phyloP scores from a whole-genome alignment of 2,888 invertebrate genomes.

The Diarsia rubi region DNA sequence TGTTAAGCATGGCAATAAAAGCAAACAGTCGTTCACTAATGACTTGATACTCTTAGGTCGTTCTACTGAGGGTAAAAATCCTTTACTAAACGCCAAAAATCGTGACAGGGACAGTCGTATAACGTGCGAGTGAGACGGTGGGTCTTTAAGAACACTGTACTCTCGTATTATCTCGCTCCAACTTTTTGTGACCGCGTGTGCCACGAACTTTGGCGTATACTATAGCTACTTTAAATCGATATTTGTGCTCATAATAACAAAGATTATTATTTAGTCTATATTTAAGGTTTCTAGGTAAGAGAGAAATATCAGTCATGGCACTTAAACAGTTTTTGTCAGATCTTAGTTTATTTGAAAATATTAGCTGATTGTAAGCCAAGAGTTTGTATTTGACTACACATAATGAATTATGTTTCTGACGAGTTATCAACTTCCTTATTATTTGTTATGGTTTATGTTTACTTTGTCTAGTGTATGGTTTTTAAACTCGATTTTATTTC shows the following conservation, averaged over 20 bases:
- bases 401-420: constrained; percentile 19
- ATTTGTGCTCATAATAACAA: constrained; percentile 48
- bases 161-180: neutral
- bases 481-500: neutral
- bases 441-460: constrained; percentile 24
- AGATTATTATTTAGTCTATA: constrained; percentile 26
- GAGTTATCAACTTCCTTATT: constrained; percentile 24
- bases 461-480: neutral
- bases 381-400: constrained; percentile 72
- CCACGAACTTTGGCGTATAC: constrained; percentile 19
- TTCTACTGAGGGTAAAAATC: constrained; percentile 60
- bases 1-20: constrained; percentile 66
- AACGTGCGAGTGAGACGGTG: neutral
- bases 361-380: constrained; percentile 58
- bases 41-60: constrained; percentile 65
- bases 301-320: constrained; percentile 66
- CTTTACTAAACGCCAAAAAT: constrained; percentile 46
- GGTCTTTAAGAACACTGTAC: neutral
- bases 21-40: constrained; percentile 61
- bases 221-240: constrained; percentile 48
- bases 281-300: constrained; percentile 39
- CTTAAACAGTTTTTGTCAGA: constrained; percentile 58
- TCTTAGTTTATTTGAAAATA: constrained; percentile 45
- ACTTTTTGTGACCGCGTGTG: constrained; percentile 5
- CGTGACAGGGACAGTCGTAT: neutral